Percentiles rank a stretch among this genome's conserved stretches.
These are phyloP conservation scores for Scaptomyza montana DNA, from an alignment of 1,140 invertebrate genomes.

Conservation along the genomic window DNA sequence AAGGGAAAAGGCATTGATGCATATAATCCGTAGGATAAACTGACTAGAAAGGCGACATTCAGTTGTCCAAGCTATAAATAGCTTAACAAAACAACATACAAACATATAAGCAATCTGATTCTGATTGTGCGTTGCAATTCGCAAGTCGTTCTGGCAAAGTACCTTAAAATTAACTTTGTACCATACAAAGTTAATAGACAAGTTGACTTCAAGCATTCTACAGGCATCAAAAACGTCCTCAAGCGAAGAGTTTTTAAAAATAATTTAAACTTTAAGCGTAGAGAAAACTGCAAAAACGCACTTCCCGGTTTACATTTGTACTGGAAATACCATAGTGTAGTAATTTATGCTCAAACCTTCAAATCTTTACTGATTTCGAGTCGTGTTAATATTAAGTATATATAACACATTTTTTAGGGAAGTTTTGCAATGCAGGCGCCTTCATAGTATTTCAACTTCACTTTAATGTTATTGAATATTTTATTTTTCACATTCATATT, in stretches of 20 bases:
- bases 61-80: slow-evolving; percentile 18
- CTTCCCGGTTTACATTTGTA: too few relatives aligned
- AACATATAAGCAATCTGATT: background rate
- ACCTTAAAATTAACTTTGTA: background rate
- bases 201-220: too few relatives aligned
- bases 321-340: too few relatives aligned
- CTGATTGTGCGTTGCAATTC: background rate
- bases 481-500: background rate
- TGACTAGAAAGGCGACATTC: background rate
- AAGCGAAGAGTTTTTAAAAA: too few relatives aligned
- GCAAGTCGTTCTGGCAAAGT: background rate
- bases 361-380: too few relatives aligned
- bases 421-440: slow-evolving; percentile 5
- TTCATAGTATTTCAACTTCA: background rate
- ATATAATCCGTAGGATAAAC: slow-evolving; percentile 21
- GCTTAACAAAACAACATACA: background rate
- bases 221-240: too few relatives aligned
- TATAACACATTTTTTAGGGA: background rate
- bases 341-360: too few relatives aligned
- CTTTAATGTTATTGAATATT: slow-evolving; percentile 10
- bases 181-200: too few relatives aligned
- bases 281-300: too few relatives aligned
- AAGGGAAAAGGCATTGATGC: slow-evolving; percentile 26
- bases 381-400: too few relatives aligned
- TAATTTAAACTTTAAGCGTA: too few relatives aligned